Evolutionary conservation across 2,888 invertebrate species (phyloP).

Genomic region (Oxystoma pomonae): DNA sequence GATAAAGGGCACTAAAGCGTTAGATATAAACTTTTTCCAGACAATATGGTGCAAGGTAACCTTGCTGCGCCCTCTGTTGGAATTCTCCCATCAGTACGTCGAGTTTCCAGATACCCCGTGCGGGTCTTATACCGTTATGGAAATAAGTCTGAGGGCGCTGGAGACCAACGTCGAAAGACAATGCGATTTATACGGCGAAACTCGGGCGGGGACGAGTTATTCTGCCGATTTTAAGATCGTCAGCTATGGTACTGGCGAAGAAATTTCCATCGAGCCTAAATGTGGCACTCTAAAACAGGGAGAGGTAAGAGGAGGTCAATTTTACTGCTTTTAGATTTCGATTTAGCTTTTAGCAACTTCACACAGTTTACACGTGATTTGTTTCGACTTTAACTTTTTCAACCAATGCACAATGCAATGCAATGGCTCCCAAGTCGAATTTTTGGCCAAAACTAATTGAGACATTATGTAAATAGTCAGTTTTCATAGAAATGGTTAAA

Average conservation of each 20-base stretch:
- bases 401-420: too few relatives aligned
- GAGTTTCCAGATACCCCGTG: conserved; percentile 31
- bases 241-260: conserved; percentile 18
- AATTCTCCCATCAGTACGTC: conserved; percentile 29
- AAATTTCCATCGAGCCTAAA: conserved; percentile 28
- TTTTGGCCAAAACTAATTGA: too few relatives aligned
- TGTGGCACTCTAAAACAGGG: conserved; percentile 30
- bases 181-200: conserved; percentile 18
- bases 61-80: conserved; percentile 24
- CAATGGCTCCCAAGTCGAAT: too few relatives aligned
- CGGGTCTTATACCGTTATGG: conserved; percentile 27
- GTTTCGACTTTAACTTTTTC: too few relatives aligned
- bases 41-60: conserved; percentile 22
- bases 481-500: too few relatives aligned
- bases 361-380: too few relatives aligned
- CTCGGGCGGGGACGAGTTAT: conserved; percentile 14
- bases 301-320: too few relatives aligned
- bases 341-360: too few relatives aligned
- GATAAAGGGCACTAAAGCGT: too few relatives aligned
- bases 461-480: too few relatives aligned
- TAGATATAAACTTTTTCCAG: too few relatives aligned
- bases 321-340: too few relatives aligned
- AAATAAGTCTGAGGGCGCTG: conserved; percentile 23
- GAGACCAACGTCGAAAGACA: not conserved
- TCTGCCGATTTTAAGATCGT: conserved; percentile 27